Conservation (phyloP, 2,888 invertebrate genomes). For the Acanthoscelides obtectus region DNA sequence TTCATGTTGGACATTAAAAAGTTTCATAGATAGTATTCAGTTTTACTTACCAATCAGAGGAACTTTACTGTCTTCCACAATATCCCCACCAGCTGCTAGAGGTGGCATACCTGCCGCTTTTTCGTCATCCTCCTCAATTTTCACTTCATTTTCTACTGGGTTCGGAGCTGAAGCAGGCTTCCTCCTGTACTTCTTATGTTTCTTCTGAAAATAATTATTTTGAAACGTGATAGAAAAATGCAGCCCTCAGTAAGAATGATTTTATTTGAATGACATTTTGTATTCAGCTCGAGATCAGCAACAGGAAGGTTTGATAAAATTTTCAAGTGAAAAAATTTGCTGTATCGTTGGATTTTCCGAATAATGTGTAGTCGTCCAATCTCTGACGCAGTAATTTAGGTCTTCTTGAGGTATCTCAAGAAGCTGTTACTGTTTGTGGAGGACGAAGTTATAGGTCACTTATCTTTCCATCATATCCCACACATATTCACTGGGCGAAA, state of each 20-base stretch:
- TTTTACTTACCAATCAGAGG: slow-evolving; percentile 32
- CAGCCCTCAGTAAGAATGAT: too few relatives aligned
- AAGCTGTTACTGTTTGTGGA: too few relatives aligned
- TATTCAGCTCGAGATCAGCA: too few relatives aligned
- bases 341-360: too few relatives aligned
- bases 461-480: too few relatives aligned
- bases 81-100: slow-evolving; percentile 25
- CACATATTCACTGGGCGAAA: too few relatives aligned
- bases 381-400: too few relatives aligned
- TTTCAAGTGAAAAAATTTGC: too few relatives aligned
- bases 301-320: too few relatives aligned
- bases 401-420: too few relatives aligned
- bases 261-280: neutral
- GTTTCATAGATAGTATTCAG: neutral
- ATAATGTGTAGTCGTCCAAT: too few relatives aligned
- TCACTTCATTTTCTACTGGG: slow-evolving; percentile 26
- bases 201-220: slow-evolving; percentile 29
- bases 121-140: neutral
- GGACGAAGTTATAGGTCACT: too few relatives aligned
- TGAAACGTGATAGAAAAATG: neutral
- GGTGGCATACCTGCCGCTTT: slow-evolving; percentile 13
- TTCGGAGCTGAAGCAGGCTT: slow-evolving; percentile 27
- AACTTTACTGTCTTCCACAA: slow-evolving; percentile 35
- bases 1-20: neutral
- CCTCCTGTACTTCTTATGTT: slow-evolving; percentile 39